These are phyloP conservation scores for Drosophila miranda DNA, from an alignment of 1,140 invertebrate genomes.

Conservation along the genomic window DNA sequence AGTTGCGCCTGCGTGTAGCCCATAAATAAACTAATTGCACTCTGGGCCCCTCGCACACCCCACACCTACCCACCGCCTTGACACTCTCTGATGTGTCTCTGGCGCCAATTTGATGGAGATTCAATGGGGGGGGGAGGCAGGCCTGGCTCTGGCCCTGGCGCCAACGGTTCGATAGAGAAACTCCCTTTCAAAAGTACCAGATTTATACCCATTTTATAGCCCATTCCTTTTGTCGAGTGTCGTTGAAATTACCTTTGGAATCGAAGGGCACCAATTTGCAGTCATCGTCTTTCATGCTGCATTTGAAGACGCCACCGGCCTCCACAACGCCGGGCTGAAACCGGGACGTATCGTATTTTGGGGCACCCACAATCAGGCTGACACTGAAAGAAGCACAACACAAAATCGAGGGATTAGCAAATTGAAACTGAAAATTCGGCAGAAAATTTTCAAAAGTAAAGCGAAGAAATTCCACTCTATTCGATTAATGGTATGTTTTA, in stretches of 20 bases:
- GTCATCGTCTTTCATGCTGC: slow-evolving; percentile 84
- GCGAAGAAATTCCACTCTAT: not conserved
- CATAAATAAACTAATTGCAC: slow-evolving; percentile 77
- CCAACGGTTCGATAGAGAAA: not conserved
- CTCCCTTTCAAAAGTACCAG: not conserved
- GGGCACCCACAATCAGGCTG: slow-evolving; percentile 92
- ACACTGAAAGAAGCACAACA: slow-evolving; percentile 58
- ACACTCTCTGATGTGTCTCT: slow-evolving; percentile 14
- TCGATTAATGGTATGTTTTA: not conserved
- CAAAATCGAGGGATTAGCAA: not conserved
- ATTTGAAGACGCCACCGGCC: slow-evolving; percentile 91
- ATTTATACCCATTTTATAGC: not conserved
- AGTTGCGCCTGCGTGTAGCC: slow-evolving; percentile 60
- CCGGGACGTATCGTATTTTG: slow-evolving; percentile 87
- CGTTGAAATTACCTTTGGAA: slow-evolving; percentile 85
- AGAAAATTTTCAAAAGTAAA: not conserved
- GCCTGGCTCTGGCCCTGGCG: too few relatives aligned
- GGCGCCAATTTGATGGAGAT: slow-evolving; percentile 46
- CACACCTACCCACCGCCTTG: slow-evolving; percentile 5
- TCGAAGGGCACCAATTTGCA: slow-evolving; percentile 90
- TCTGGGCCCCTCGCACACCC: slow-evolving; percentile 34
- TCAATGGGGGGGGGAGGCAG: not conserved
- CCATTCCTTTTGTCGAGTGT: not conserved
- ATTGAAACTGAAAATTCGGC: not conserved
- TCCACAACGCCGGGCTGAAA: slow-evolving; percentile 83